These are phyloP conservation scores for Norana najaformis DNA, from an alignment of 2,888 invertebrate species.

Conservation along the genomic window DNA sequence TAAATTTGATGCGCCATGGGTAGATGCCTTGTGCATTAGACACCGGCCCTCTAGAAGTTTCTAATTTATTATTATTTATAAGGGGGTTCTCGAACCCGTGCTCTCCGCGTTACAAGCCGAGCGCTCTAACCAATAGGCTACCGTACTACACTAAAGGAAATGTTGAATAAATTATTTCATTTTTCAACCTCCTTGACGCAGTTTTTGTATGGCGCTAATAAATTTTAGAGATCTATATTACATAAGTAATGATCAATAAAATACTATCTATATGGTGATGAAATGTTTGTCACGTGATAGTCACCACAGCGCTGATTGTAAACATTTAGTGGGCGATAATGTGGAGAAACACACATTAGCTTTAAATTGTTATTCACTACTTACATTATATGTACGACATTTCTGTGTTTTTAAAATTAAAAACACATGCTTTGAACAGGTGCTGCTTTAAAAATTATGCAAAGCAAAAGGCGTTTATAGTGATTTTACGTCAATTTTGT, in stretches of 20 bases:
- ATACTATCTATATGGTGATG: no score
- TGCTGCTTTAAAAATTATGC: background rate
- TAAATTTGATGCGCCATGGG: no score
- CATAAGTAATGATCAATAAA: background rate
- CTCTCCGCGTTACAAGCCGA: no score
- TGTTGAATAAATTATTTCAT: no score
- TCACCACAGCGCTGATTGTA: constrained; percentile 6
- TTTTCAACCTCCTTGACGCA: no score
- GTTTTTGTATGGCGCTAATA: no score
- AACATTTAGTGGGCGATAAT: constrained; percentile 15
- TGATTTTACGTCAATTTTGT: background rate
- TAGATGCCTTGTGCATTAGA: no score
- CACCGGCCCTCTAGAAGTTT: no score
- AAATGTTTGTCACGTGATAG: background rate
- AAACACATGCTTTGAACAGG: background rate
- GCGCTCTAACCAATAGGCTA: no score
- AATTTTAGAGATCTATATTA: background rate
- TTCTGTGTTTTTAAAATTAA: background rate
- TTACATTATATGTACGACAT: background rate
- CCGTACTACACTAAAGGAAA: no score
- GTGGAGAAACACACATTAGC: background rate
- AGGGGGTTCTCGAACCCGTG: no score
- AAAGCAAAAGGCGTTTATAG: background rate
- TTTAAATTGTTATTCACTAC: background rate
- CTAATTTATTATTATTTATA: no score